phyloP scores from a whole-genome alignment of 2,797 vertebrate genomes.

The Spatula clypeata region DNA sequence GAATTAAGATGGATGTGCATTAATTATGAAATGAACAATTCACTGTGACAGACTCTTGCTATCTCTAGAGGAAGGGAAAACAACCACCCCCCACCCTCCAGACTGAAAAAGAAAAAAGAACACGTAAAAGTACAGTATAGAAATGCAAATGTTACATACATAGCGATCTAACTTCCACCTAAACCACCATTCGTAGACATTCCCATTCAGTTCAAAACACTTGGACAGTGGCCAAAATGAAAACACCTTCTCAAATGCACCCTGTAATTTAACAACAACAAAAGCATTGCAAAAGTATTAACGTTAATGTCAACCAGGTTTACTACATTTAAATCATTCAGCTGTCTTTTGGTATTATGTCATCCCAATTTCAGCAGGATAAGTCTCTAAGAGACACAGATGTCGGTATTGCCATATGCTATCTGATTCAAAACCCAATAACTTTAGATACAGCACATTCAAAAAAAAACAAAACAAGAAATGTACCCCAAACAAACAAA shows the following conservation, averaged over 20 bases:
- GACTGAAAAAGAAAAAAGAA: neutral
- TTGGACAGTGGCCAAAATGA: conserved; percentile 95
- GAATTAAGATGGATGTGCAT: neutral
- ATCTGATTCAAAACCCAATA: neutral
- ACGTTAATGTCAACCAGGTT: neutral
- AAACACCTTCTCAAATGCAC: conserved; percentile 94
- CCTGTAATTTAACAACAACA: conserved; percentile 81
- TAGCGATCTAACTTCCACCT: conserved; percentile 97
- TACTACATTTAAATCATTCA: neutral
- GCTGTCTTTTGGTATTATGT: neutral
- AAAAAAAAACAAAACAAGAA: neutral
- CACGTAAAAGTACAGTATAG: neutral
- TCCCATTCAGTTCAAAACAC: conserved; percentile 95
- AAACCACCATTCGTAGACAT: conserved; percentile 98
- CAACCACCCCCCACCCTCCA: neutral
- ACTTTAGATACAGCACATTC: neutral
- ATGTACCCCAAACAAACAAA: neutral
- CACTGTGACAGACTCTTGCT: neutral
- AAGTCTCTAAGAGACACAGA: neutral
- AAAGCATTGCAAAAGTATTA: neutral
- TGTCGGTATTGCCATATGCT: neutral
- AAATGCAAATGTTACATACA: conserved; percentile 86
- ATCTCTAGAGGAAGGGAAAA: neutral
- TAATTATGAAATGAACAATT: neutral
- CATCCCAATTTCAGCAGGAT: neutral